Percentiles rank a stretch among this genome's conserved stretches.
phyloP scores from a whole-genome alignment of 2,113 vertebrate genomes.

The Zosterops borbonicus region DNA sequence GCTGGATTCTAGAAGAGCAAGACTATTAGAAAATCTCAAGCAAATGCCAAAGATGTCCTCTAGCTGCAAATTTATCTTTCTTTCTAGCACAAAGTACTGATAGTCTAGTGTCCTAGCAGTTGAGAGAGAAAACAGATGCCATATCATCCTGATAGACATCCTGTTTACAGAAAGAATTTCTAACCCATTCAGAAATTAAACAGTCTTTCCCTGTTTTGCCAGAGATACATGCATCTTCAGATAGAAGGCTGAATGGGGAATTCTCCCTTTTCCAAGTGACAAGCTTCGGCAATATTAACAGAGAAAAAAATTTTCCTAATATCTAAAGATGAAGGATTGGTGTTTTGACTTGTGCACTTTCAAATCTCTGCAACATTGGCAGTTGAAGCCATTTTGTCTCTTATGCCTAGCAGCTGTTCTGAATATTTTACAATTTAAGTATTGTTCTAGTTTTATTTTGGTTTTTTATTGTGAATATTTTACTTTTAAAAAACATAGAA shows the following conservation, averaged over 20 bases:
- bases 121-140: conserved; percentile 19
- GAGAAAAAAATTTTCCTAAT: not conserved
- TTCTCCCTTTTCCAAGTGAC: not conserved
- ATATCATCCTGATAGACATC: not conserved
- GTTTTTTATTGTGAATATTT: not conserved
- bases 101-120: not conserved
- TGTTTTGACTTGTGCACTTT: not conserved
- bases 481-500: not conserved
- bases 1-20: not conserved
- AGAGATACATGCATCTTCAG: not conserved
- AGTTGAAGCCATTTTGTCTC: not conserved
- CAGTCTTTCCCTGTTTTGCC: not conserved
- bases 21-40: conserved; percentile 36
- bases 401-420: not conserved
- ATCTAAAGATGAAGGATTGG: not conserved
- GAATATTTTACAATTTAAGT: not conserved
- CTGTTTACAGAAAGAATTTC: not conserved
- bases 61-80: conserved; percentile 35
- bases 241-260: not conserved
- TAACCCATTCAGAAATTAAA: conserved; percentile 8
- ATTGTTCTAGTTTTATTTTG: not conserved
- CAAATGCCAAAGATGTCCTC: conserved; percentile 34
- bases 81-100: not conserved
- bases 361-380: not conserved
- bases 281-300: not conserved